These are phyloP conservation scores for Syngnathus rostellatus DNA, from an alignment of 2,797 vertebrate genomes.

Conservation along the genomic window DNA sequence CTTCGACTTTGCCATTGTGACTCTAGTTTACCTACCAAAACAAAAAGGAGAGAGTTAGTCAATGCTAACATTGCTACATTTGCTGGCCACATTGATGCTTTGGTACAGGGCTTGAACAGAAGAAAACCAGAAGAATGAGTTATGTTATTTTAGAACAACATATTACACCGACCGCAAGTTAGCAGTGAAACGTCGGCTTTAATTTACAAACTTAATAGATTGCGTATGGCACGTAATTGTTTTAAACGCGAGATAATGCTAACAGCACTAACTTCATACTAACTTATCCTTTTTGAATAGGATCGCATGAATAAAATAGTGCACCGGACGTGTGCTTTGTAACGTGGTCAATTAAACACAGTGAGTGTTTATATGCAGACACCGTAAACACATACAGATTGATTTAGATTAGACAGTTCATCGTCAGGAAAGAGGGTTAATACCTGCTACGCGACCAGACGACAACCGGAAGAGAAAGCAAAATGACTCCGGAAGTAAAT, in stretches of 20 bases:
- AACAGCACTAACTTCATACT: not conserved
- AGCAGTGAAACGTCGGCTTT: not conserved
- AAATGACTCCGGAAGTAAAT: conserved; percentile 18
- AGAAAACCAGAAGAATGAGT: not conserved
- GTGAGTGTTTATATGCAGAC: too few species aligned
- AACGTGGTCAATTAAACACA: not conserved
- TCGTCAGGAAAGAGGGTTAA: fast-evolving
- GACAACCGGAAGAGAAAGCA: conserved; percentile 73
- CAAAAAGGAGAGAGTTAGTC: not conserved
- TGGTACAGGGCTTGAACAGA: not conserved
- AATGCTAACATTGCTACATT: not conserved
- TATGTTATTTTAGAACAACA: not conserved
- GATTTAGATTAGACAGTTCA: conserved; percentile 38
- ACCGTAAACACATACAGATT: conserved; percentile 40
- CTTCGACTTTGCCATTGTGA: conserved; percentile 95
- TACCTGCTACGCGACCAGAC: conserved; percentile 54
- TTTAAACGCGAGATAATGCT: not conserved
- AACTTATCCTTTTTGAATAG: not conserved
- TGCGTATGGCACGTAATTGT: not conserved
- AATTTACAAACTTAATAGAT: not conserved
- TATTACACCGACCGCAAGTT: not conserved
- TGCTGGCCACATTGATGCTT: not conserved
- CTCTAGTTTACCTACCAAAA: conserved; percentile 36
- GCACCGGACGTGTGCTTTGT: not conserved
- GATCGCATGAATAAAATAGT: not conserved